Conservation (phyloP, 2,113 vertebrate species). For the Takifugu flavidus region DNA sequence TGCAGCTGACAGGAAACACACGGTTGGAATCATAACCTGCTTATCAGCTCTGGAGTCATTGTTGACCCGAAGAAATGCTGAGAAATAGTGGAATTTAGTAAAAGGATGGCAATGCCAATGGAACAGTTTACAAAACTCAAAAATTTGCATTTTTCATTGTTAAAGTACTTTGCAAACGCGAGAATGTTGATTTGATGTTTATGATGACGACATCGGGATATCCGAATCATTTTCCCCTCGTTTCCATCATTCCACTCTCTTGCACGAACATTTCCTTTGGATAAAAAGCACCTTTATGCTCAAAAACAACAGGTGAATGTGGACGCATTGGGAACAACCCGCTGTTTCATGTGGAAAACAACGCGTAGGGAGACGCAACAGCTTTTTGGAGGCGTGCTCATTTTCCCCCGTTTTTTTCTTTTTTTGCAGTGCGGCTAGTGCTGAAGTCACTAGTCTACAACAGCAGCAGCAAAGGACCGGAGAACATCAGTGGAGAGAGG, state of each 20-base stretch:
- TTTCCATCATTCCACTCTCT: background rate
- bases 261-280: background rate
- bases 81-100: too few relatives aligned
- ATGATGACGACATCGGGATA: background rate
- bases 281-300: background rate
- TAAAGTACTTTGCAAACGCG: background rate
- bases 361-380: conserved; percentile 7
- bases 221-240: background rate
- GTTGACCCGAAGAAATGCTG: too few relatives aligned
- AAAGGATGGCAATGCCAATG: too few relatives aligned
- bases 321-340: too few relatives aligned
- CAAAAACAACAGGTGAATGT: background rate
- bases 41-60: too few relatives aligned
- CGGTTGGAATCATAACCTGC: conserved; percentile 47
- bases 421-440: conserved; percentile 39
- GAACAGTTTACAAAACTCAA: too few relatives aligned
- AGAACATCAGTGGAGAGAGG: conserved; percentile 54
- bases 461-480: conserved; percentile 66
- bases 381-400: conserved; percentile 9
- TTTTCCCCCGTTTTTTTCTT: conserved; percentile 18
- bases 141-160: background rate
- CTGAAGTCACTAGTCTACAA: conserved; percentile 59
- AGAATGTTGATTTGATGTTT: background rate
- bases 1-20: conserved; percentile 47
- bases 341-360: background rate